These are phyloP conservation scores for Eupithecia pulchellata DNA, from an alignment of 2,888 invertebrate genomes.

Conservation along the genomic window DNA sequence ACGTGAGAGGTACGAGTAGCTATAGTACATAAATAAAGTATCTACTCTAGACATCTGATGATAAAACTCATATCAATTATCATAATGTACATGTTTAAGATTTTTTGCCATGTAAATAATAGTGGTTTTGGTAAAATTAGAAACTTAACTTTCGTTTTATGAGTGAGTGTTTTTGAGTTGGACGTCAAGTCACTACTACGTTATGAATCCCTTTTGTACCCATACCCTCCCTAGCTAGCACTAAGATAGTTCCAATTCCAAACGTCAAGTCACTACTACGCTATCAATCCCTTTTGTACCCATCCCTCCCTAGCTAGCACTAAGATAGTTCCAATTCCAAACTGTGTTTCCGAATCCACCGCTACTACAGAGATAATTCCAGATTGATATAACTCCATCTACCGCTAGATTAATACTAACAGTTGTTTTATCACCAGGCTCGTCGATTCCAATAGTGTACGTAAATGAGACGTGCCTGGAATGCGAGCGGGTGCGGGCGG, in stretches of 20 bases:
- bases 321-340: neutral
- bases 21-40: neutral
- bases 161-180: constrained; percentile 3
- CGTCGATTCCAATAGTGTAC: constrained; percentile 75
- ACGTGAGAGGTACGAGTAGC: constrained; percentile 1
- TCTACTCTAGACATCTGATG: neutral
- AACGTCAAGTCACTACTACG: neutral
- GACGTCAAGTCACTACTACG: neutral
- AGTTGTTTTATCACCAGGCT: constrained; percentile 63
- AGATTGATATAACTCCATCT: neutral
- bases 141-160: neutral
- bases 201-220: neutral
- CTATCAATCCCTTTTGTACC: neutral
- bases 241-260: neutral
- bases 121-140: neutral
- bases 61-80: constrained; percentile 7
- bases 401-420: neutral
- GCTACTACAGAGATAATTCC: neutral
- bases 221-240: neutral
- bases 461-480: constrained; percentile 79
- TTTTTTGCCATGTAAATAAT: neutral
- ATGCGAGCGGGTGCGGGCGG: constrained; percentile 80
- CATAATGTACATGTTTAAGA: neutral
- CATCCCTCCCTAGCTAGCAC: neutral
- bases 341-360: neutral